A percentile compares a stretch with the other conserved stretches of the same genome.
phyloP scores from a whole-genome alignment of 1,140 invertebrate species.

The Ostrea denselamellosa region DNA sequence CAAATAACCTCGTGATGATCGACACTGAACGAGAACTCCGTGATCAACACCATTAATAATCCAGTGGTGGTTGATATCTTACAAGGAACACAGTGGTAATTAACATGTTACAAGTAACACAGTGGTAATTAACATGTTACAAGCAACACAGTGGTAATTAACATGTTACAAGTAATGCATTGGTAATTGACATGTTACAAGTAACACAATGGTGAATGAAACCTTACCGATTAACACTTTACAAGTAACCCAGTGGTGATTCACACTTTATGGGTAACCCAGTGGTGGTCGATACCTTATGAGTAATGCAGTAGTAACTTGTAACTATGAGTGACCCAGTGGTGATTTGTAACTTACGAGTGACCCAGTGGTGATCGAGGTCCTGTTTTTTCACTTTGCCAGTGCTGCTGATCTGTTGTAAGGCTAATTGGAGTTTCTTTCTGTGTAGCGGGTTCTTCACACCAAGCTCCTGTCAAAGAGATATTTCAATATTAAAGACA shows the following conservation, averaged over 20 bases:
- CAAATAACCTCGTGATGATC: conserved; percentile 1
- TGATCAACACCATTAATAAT: not conserved
- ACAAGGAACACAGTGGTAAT: not conserved
- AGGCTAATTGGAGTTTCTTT: conserved; percentile 93
- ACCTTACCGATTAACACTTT: too few species aligned
- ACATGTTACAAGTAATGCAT: too few species aligned
- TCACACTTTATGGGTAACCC: conserved; percentile 4
- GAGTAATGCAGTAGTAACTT: not conserved
- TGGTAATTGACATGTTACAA: not conserved
- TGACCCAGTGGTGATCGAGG: conserved; percentile 77
- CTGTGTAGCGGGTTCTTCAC: conserved; percentile 89
- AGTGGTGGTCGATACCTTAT: not conserved
- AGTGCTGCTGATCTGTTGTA: conserved; percentile 79
- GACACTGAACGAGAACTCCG: not conserved
- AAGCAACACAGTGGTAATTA: conserved; percentile 73
- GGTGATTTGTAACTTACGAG: conserved; percentile 34
- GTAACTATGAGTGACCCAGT: not conserved
- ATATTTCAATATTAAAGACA: not conserved
- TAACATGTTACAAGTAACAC: conserved; percentile 56
- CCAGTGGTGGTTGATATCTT: not conserved
- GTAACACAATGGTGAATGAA: not conserved
- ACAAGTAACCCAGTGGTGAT: too few species aligned
- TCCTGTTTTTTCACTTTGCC: conserved; percentile 53
- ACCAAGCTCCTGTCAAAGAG: conserved; percentile 77
- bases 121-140: conserved; percentile 76